Evolutionary conservation across 2,888 invertebrate genomes (phyloP), one percentile per base, ranked within the genome.

Genomic region (Pristionchus fissidentatus): DNA sequence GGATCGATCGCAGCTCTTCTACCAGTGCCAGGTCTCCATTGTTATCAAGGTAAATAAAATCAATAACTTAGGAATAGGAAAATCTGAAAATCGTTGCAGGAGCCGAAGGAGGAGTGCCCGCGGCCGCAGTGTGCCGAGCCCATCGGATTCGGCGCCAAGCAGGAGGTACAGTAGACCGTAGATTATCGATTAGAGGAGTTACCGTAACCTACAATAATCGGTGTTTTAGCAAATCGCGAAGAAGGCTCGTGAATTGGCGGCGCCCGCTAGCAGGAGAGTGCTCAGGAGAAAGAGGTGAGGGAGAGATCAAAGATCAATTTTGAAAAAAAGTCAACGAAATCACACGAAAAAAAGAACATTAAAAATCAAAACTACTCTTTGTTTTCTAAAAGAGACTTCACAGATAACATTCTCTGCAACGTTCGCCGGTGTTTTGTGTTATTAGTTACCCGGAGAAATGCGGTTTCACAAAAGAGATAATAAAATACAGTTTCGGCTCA

Each of bases 11-110:
- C 91, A 91, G 81, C 87, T 92, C 43, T 92, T 92, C 90, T 92
- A 92, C 87, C 92, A 92, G 86, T 92, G 92, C 86, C 92, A 92
- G 86, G 92, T 92, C 85, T 88, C 87, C 73, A 92, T 92, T 85
- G 88, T 91, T 60, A 88, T 92, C 84, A 92, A 92, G 85, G 86
- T 83, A 41, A 46, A 46, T 32, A 7, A 7, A 46, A 32, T 60
- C 41, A 22, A 46, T 57, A 62, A 19, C 60, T 2, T 1, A 7
- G 3, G 46, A 22, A 2, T 62, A 49, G 43, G 46, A 46, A 62
- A 81, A n/a, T 19, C 13, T 75, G 26, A 86, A 86, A 90, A 92
- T 84, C 91, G 60, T 83, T 84, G 32, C 55, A 86, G 87, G 91
- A 91, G 83, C 91, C 91, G 29, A 85, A 90, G 82, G 86, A 87